Evolutionary conservation across 2,113 vertebrate genomes (phyloP), one percentile per base, ranked within the genome.

Genomic region (Sterna hirundo): DNA sequence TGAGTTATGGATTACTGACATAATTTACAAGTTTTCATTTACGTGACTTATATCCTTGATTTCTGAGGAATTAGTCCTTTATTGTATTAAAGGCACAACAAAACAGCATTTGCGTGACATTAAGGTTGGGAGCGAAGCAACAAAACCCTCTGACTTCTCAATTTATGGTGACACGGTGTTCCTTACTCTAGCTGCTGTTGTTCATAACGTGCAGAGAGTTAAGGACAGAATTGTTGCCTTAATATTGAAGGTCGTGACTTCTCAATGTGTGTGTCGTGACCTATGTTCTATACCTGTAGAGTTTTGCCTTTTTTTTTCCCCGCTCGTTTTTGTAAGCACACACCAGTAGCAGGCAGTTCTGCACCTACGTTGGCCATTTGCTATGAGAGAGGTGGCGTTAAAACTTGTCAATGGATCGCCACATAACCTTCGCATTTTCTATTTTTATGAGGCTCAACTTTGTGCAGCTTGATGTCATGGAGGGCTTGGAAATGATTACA

Each of bases 11-110:
- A 94, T 93, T 97, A 97, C 83, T 96, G 96, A 97, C 94, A 94
- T 96, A 97, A 97, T 96, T 94, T 97, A 96, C 90, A 96, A 60
- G 94, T 94, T 97, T 97, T 97, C 92, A 96, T 97, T 97, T 95
- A 87, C 1, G 1, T 92, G 92, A 96, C 61, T 97, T 95, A 96
- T 91, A 92, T 47, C 75, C 88, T 83, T 66, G 93, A 95, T 95
- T 94, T 96, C 88, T 94, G 69, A 86, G 87, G 91, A 95, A 96
- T 96, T 97, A 97, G 82, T 75, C 51, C 42, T 77, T 91, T 91
- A 86, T 94, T 92, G 76, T 95, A 94, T 75, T 95, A 96, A 94
- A 94, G 58, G 22, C 72, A 90, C 66, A 92, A 65, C 60, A 78
- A 81, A 93, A 61, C 54, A 74, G 7, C 64, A 46, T 51, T 93